Evolutionary conservation across 2,113 vertebrate genomes (phyloP).

Genomic region (Paradoxurus hermaphroditus): DNA sequence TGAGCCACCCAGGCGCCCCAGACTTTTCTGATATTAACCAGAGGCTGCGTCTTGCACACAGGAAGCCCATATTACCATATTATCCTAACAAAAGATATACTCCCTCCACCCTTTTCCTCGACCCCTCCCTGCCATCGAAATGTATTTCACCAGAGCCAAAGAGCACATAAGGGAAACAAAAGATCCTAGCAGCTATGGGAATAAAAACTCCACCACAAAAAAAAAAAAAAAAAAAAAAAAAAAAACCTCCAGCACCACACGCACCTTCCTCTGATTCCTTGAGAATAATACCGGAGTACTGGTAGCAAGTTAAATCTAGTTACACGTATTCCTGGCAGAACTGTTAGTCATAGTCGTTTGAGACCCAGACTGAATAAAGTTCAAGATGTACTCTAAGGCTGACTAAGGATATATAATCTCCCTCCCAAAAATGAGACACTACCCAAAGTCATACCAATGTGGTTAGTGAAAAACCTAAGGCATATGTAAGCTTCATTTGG

Average conservation of each 20-base stretch:
- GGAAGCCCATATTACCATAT: neutral
- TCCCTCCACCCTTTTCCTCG: neutral
- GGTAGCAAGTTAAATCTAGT: neutral
- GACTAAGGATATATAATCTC: neutral
- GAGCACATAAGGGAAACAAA: neutral
- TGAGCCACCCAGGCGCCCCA: too few relatives aligned
- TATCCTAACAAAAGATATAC: neutral
- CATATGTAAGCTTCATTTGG: neutral
- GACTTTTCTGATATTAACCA: neutral
- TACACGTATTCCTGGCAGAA: neutral
- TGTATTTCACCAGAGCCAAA: neutral
- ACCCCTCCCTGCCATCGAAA: neutral
- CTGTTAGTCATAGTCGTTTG: neutral
- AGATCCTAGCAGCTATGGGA: neutral
- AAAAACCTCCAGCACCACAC: neutral
- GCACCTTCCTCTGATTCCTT: neutral
- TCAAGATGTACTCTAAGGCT: slow-evolving; percentile 1
- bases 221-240: neutral
- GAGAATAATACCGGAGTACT: neutral
- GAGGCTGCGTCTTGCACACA: neutral
- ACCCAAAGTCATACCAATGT: neutral
- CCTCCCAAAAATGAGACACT: neutral
- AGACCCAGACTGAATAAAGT: neutral
- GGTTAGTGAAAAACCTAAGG: neutral
- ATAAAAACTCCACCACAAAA: neutral